phyloP scores from a whole-genome alignment of 2,888 invertebrate genomes.

The Stegophylla sp. region DNA sequence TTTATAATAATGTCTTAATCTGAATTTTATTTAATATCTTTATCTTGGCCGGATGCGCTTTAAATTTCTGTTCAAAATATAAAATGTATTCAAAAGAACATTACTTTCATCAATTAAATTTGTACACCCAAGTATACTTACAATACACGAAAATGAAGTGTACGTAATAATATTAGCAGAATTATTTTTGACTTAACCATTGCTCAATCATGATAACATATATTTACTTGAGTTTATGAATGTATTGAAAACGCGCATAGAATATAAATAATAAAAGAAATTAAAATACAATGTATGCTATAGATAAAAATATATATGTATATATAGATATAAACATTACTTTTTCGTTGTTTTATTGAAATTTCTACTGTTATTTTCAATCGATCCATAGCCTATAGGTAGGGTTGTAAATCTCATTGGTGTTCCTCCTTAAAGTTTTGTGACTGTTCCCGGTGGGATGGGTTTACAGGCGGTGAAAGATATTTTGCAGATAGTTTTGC shows the following conservation, averaged over 20 bases:
- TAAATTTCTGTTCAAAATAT: not conserved
- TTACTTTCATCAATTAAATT: too few species aligned
- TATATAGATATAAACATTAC: not conserved
- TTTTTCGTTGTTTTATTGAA: not conserved
- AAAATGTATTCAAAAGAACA: too few species aligned
- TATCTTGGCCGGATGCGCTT: not conserved
- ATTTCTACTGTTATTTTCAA: constrained; percentile 10
- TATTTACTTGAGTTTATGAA: too few species aligned
- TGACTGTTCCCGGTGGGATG: constrained; percentile 13
- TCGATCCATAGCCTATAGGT: constrained; percentile 1
- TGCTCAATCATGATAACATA: too few species aligned
- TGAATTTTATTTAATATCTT: constrained; percentile 12
- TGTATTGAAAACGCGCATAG: too few species aligned
- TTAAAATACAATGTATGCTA: too few species aligned
- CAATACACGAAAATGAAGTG: too few species aligned
- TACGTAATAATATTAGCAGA: too few species aligned
- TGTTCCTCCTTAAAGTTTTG: constrained; percentile 39
- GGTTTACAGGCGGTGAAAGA: constrained; percentile 32
- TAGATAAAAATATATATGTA: constrained; percentile 5
- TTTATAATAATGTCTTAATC: not conserved
- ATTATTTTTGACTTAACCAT: too few species aligned
- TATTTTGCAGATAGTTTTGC: constrained; percentile 47
- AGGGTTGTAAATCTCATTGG: constrained; percentile 16
- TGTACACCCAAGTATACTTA: too few species aligned
- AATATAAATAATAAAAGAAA: too few species aligned